These are phyloP conservation scores for Hemibagrus wyckioides DNA, from an alignment of 2,113 vertebrate species.

Conservation along the genomic window DNA sequence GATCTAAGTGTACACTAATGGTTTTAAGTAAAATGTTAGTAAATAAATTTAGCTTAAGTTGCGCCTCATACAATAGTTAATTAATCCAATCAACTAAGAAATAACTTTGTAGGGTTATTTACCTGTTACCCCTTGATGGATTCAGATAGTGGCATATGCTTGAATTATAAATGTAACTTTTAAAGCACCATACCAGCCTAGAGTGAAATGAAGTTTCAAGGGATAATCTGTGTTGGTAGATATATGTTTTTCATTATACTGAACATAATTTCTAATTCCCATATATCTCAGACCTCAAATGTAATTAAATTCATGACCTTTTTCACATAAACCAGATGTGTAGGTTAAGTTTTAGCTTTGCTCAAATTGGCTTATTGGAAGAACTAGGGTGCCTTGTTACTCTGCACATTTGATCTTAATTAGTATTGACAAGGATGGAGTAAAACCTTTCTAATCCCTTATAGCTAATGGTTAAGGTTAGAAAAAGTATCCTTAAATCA, in stretches of 20 bases:
- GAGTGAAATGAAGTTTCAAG: not conserved
- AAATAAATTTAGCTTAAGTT: not conserved
- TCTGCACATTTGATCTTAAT: slow-evolving; percentile 63
- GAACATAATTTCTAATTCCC: not conserved
- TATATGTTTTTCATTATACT: not conserved
- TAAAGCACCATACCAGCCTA: not conserved
- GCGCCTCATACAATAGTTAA: not conserved
- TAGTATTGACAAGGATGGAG: slow-evolving; percentile 59
- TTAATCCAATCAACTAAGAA: not conserved
- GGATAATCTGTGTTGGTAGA: too few species aligned
- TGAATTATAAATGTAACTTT: not conserved
- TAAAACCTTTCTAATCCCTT: slow-evolving; percentile 68
- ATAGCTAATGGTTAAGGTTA: slow-evolving; percentile 62
- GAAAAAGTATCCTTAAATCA: slow-evolving; percentile 49
- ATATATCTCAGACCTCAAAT: not conserved
- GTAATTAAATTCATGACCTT: not conserved
- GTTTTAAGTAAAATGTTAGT: not conserved
- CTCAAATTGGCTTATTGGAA: slow-evolving; percentile 70
- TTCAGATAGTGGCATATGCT: not conserved
- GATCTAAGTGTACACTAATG: not conserved
- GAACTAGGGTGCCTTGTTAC: slow-evolving; percentile 59
- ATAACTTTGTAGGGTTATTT: not conserved
- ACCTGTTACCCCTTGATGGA: not conserved
- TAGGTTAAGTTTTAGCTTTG: slow-evolving; percentile 33
- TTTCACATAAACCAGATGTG: slow-evolving; percentile 22